phyloP scores from a whole-genome alignment of 2,797 vertebrate species.

The Protonibea diacanthus region DNA sequence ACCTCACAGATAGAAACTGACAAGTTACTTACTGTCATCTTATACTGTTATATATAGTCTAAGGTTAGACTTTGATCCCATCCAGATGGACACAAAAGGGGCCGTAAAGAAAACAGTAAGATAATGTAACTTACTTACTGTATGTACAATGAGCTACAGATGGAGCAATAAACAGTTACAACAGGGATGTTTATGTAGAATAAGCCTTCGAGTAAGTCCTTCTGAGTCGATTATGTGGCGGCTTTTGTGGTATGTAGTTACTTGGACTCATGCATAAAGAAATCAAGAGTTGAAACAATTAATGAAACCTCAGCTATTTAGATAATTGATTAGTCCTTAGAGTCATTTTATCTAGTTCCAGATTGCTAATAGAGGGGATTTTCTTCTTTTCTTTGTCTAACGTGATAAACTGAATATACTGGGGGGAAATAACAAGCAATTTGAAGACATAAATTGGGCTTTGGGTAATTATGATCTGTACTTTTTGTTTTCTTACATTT shows the following conservation, averaged over 20 bases:
- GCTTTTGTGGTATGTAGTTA: background rate
- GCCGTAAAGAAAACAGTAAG: background rate
- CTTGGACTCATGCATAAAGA: background rate
- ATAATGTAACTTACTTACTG: background rate
- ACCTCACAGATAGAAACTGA: background rate
- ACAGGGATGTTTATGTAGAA: background rate
- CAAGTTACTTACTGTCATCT: background rate
- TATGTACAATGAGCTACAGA: conserved; percentile 2
- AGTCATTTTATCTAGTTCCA: background rate
- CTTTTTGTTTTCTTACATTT: background rate
- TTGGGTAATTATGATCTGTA: background rate
- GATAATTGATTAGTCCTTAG: background rate
- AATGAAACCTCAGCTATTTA: background rate
- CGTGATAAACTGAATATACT: background rate
- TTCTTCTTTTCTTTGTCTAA: background rate
- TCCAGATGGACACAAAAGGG: conserved; percentile 5
- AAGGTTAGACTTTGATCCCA: conserved; percentile 5
- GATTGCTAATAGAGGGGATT: background rate
- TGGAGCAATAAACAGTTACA: background rate
- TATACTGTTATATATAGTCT: background rate
- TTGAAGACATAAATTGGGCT: background rate
- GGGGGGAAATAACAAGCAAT: background rate
- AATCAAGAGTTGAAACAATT: background rate
- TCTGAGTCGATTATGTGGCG: background rate
- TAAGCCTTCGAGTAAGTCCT: background rate